These are phyloP conservation scores for Vannuccia rotundouncinata DNA, from an alignment of 2,888 invertebrate species.

Conservation along the genomic window DNA sequence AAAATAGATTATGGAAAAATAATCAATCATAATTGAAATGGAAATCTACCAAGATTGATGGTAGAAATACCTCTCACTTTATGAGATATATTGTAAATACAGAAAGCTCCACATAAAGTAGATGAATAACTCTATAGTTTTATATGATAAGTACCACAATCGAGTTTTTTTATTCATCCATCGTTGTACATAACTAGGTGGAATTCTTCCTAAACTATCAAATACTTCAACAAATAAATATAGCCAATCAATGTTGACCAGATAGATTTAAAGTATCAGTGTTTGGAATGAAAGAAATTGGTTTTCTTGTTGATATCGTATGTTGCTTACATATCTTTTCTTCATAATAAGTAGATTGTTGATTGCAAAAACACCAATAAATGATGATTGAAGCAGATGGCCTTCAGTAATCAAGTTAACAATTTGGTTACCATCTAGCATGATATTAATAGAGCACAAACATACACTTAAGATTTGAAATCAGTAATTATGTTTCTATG, in stretches of 20 bases:
- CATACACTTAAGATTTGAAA: too few relatives aligned
- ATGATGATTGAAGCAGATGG: not conserved
- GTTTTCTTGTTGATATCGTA: not conserved
- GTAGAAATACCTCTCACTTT: not conserved
- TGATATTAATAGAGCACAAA: too few relatives aligned
- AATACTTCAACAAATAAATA: not conserved
- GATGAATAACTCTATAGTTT: not conserved
- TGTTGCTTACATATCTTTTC: not conserved
- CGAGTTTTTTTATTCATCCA: not conserved
- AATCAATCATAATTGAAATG: too few relatives aligned
- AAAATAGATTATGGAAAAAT: too few relatives aligned
- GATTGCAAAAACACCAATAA: not conserved
- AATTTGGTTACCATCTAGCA: too few relatives aligned
- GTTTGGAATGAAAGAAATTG: not conserved
- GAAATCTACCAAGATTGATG: too few relatives aligned
- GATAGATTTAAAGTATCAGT: not conserved
- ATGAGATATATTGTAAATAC: not conserved
- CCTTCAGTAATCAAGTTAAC: not conserved
- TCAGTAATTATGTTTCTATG: too few relatives aligned
- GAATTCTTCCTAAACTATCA: not conserved
- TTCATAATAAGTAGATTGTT: not conserved
- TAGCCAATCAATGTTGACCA: not conserved
- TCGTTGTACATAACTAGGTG: not conserved
- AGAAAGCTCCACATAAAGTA: not conserved
- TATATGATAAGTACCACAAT: not conserved